Evolutionary conservation across 2,888 invertebrate species (phyloP).

Genomic region (Chirona hameri): DNA sequence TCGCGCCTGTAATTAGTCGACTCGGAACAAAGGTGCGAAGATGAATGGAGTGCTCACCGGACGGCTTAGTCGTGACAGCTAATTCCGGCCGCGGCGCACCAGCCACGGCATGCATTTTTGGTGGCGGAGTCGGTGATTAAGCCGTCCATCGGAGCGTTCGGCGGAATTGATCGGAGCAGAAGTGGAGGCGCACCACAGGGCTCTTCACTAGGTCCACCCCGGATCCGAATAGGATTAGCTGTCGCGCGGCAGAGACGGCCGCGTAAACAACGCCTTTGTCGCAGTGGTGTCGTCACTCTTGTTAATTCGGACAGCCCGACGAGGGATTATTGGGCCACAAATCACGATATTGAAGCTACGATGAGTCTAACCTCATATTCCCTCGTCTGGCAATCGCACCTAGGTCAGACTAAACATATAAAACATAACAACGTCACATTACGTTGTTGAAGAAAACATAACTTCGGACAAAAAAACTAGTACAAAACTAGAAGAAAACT

Average conservation of each 20-base stretch:
- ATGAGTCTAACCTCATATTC: too few species aligned
- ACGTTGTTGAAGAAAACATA: too few species aligned
- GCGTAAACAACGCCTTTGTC: not conserved
- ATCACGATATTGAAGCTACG: too few species aligned
- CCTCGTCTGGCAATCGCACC: too few species aligned
- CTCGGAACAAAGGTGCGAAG: constrained; percentile 2
- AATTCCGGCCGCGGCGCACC: not conserved
- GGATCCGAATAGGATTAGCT: not conserved
- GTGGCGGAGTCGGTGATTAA: not conserved
- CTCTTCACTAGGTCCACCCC: not conserved
- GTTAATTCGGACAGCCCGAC: too few species aligned
- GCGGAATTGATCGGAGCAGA: not conserved
- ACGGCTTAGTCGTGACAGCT: not conserved
- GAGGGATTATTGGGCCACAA: too few species aligned
- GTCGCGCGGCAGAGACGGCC: not conserved
- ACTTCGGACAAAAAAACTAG: too few species aligned
- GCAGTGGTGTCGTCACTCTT: not conserved
- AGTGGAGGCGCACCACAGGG: not conserved
- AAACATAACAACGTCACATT: too few species aligned
- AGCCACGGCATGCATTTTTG: not conserved
- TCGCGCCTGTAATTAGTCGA: not conserved
- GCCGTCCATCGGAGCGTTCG: not conserved
- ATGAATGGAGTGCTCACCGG: not conserved
- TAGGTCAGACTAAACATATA: too few species aligned
- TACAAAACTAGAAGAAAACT: too few species aligned